phyloP scores from a whole-genome alignment of 2,888 invertebrate species.

The Gonocerus acuteangulatus region DNA sequence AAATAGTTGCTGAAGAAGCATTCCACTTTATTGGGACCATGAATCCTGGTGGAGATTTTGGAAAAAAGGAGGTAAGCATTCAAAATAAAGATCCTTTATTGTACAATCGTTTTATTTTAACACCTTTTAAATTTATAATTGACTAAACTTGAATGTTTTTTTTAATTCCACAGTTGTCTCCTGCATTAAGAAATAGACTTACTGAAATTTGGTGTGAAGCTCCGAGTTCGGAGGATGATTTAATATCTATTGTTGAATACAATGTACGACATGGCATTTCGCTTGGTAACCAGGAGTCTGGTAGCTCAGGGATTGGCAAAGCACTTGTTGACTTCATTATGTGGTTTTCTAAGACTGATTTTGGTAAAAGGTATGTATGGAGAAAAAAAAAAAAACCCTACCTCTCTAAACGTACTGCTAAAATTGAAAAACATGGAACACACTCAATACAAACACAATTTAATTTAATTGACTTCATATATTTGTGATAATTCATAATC shows the following conservation, averaged over 20 bases:
- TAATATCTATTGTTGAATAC: slow-evolving; percentile 70
- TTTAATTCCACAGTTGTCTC: slow-evolving; percentile 59
- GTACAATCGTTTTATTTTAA: neutral
- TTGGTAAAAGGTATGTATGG: slow-evolving; percentile 52
- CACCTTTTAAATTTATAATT: neutral
- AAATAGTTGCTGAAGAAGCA: slow-evolving; percentile 57
- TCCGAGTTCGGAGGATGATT: slow-evolving; percentile 62
- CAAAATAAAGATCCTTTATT: too few species aligned
- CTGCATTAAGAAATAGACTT: slow-evolving; percentile 91
- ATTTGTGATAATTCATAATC: too few species aligned
- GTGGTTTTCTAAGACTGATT: slow-evolving; percentile 63
- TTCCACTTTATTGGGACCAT: slow-evolving; percentile 95
- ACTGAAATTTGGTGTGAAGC: slow-evolving; percentile 97
- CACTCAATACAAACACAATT: too few species aligned
- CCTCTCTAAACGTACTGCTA: too few species aligned
- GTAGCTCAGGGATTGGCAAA: slow-evolving; percentile 54
- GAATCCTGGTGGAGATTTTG: slow-evolving; percentile 99
- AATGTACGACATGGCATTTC: slow-evolving; percentile 57
- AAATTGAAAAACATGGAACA: too few species aligned
- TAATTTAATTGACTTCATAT: too few species aligned
- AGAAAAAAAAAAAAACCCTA: too few species aligned
- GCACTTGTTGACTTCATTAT: slow-evolving; percentile 72
- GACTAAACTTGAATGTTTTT: neutral
- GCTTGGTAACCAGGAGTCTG: slow-evolving; percentile 50
- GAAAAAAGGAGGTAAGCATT: slow-evolving; percentile 80